A percentile compares a stretch with the other conserved stretches of the same genome.
Evolutionary conservation across 2,888 invertebrate genomes (phyloP).

Genomic region (Cosmia pyralina): DNA sequence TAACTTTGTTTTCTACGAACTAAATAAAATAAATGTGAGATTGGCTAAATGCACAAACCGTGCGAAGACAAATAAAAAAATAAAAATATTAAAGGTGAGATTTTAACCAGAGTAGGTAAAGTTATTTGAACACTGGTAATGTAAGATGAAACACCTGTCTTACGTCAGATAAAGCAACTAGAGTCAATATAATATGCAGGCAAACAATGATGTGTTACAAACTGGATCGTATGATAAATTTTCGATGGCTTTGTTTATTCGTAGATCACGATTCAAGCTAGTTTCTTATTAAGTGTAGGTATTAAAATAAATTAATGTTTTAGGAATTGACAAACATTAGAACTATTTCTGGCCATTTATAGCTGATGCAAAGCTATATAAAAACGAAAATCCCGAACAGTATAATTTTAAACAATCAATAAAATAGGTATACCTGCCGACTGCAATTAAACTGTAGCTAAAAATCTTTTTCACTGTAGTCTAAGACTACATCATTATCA

Average conservation of each 20-base stretch:
- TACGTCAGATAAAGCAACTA: conserved; percentile 52
- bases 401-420: too few species aligned
- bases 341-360: background rate
- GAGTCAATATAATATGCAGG: conserved; percentile 12
- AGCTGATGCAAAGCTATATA: background rate
- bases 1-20: background rate
- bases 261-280: background rate
- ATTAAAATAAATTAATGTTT: background rate
- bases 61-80: background rate
- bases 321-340: background rate
- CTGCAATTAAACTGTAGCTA: background rate
- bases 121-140: conserved; percentile 40
- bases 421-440: background rate
- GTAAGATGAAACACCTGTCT: conserved; percentile 61
- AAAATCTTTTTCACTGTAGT: background rate
- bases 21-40: background rate
- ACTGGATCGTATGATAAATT: background rate
- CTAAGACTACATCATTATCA: background rate
- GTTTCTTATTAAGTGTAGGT: background rate
- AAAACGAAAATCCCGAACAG: background rate
- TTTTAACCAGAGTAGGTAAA: conserved; percentile 10
- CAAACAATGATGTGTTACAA: conserved; percentile 13
- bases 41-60: background rate
- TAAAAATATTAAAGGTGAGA: background rate
- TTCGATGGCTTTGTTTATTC: background rate